These are phyloP conservation scores for Zaprionus obscuricornis DNA, from an alignment of 2,888 invertebrate genomes.

Conservation along the genomic window DNA sequence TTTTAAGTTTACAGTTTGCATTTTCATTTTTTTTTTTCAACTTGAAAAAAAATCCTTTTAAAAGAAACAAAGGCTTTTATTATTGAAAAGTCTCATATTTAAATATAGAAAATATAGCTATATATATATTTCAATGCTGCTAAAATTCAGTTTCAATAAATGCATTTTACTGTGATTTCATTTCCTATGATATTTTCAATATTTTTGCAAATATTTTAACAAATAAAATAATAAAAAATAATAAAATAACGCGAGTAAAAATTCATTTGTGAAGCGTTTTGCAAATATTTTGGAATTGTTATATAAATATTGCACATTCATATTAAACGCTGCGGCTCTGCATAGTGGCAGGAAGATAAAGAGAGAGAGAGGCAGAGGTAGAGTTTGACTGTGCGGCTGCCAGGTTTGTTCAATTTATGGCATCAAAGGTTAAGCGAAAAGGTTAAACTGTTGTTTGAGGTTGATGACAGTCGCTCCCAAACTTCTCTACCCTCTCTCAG, in stretches of 20 bases:
- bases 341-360: no score
- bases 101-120: no score
- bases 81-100: no score
- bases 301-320: conserved; percentile 56
- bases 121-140: no score
- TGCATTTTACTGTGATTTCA: not conserved
- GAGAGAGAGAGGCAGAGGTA: no score
- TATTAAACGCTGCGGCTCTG: no score
- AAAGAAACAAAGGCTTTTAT: no score
- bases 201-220: conserved; percentile 3
- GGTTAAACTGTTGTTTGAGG: conserved; percentile 27
- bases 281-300: conserved; percentile 69
- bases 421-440: conserved; percentile 61
- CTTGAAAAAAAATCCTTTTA: no score
- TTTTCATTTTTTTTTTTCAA: not conserved
- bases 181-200: conserved; percentile 8
- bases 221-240: not conserved
- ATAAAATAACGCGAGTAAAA: conserved; percentile 25
- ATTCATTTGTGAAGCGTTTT: conserved; percentile 60
- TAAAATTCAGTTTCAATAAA: no score
- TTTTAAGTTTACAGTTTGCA: no score
- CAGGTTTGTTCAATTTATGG: conserved; percentile 71
- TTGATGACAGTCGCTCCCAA: conserved; percentile 12
- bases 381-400: no score
- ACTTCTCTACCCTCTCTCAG: no score